Evolutionary conservation across 2,113 vertebrate genomes (phyloP), one percentile per base, ranked within the genome.

Genomic region (Oenanthe melanoleuca): DNA sequence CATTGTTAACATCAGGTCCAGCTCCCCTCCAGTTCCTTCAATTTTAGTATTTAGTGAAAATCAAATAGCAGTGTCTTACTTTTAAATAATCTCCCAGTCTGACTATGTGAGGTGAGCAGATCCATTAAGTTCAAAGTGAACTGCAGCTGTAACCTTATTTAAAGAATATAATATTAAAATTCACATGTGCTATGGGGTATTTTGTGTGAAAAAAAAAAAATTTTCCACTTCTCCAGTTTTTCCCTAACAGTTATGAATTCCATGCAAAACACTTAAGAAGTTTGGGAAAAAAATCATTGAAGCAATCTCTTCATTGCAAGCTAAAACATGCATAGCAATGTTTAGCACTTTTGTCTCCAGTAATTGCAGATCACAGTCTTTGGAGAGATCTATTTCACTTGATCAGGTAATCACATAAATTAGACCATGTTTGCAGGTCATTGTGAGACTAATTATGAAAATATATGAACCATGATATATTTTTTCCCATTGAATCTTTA

Each of bases 351-450:
- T 77, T 82, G 63, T 60, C 45, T 80, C 21, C 56, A 60, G 71
- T 88, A 86, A 90, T 37, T 49, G 64, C 71, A 80, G 85, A 88
- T 73, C 59, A 69, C 55, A 55, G 52, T 31, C 83, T 83, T 83
- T 80, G n/a, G 33, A 78, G 70, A 87, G 38, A 70, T 83, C 34
- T 55, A 29, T 88, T 92, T 88, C 37, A 14, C 64, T 83, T 86
- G 79, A 65, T 90, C 74, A 80, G 29, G 89, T 85, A 84, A 91
- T 85, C 73, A 63, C 61, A 64, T 53, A 53, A 84, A 91, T 92
- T 81, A 82, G 56, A 40, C 59, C 37, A 66, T 19, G 45, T 83
- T 94, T 96, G 55, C 67, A 70, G 29, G 63, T 80, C 24, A 67
- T 71, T 9, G 3, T 86, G 75, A 88, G 42, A 80, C 33, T 67